Conservation (phyloP, 2,888 invertebrate species). For the Epistrophe eligans region DNA sequence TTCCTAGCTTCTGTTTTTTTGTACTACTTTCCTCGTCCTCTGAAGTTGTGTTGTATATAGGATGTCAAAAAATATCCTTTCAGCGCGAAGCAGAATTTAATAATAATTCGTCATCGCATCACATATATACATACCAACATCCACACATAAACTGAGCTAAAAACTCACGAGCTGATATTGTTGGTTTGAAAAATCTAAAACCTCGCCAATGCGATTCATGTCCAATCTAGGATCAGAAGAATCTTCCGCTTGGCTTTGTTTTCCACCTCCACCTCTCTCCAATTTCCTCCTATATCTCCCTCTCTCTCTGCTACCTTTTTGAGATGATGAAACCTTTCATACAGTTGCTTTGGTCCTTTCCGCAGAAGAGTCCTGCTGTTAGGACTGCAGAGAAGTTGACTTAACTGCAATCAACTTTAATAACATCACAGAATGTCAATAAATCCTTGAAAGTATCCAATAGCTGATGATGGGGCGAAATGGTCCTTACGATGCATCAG, state of each 20-base stretch:
- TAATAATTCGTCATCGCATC: constrained; percentile 70
- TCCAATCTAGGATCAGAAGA: constrained; percentile 73
- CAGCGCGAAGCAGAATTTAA: constrained; percentile 68
- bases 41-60: constrained; percentile 29
- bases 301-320: background rate
- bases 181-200: constrained; percentile 21
- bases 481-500: constrained; percentile 57
- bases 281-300: background rate
- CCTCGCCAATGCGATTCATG: constrained; percentile 65
- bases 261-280: background rate
- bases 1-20: constrained; percentile 26
- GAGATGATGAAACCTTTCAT: constrained; percentile 32
- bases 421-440: constrained; percentile 82
- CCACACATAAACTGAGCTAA: background rate
- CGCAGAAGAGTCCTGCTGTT: constrained; percentile 51
- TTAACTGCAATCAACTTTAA: constrained; percentile 75
- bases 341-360: constrained; percentile 37
- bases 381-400: constrained; percentile 74
- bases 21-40: constrained; percentile 5
- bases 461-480: constrained; percentile 74
- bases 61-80: constrained; percentile 63
- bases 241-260: constrained; percentile 63
- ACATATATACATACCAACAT: background rate
- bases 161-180: constrained; percentile 1
- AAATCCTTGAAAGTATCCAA: constrained; percentile 80